Evolutionary conservation across 1,140 invertebrate species (phyloP).

Genomic region (Zaprionus ghesquierei): DNA sequence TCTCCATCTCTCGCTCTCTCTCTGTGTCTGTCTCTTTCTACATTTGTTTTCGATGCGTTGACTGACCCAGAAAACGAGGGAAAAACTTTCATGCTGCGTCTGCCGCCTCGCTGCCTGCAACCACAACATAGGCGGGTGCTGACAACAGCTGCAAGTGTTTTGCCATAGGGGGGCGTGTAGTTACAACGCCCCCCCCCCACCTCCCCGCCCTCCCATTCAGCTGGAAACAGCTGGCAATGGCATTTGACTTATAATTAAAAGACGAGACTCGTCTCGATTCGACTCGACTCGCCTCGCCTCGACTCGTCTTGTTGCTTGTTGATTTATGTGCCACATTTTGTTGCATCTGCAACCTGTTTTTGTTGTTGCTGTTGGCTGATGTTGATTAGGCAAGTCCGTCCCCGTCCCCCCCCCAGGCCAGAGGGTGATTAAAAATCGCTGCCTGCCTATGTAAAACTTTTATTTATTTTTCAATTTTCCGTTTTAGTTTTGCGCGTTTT

Average conservation of each 20-base stretch:
- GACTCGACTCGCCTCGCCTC: not conserved
- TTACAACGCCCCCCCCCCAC: not conserved
- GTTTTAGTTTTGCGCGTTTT: conserved; percentile 16
- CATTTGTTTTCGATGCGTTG: conserved; percentile 73
- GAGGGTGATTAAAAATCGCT: conserved; percentile 10
- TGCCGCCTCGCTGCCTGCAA: conserved; percentile 27
- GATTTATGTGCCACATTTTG: conserved; percentile 63
- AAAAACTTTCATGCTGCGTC: conserved; percentile 68
- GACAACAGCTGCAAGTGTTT: conserved; percentile 79
- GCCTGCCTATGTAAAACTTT: conserved; percentile 7
- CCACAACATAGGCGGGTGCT: too few relatives aligned
- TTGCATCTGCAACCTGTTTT: conserved; percentile 31
- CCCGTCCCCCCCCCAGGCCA: not conserved
- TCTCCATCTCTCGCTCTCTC: not conserved
- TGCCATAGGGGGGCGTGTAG: conserved; percentile 12
- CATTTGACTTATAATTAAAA: conserved; percentile 70
- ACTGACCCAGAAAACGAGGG: conserved; percentile 72
- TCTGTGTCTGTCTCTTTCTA: not conserved
- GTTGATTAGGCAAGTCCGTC: conserved; percentile 25
- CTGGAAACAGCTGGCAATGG: conserved; percentile 51
- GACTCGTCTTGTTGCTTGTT: conserved; percentile 31
- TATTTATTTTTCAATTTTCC: conserved; percentile 20
- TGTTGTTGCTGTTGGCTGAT: not conserved
- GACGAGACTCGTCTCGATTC: not conserved
- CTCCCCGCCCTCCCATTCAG: not conserved